Evolutionary conservation across 1,140 invertebrate species (phyloP), one percentile per base, ranked within the genome.

Genomic region (Calycopis cecrops): DNA sequence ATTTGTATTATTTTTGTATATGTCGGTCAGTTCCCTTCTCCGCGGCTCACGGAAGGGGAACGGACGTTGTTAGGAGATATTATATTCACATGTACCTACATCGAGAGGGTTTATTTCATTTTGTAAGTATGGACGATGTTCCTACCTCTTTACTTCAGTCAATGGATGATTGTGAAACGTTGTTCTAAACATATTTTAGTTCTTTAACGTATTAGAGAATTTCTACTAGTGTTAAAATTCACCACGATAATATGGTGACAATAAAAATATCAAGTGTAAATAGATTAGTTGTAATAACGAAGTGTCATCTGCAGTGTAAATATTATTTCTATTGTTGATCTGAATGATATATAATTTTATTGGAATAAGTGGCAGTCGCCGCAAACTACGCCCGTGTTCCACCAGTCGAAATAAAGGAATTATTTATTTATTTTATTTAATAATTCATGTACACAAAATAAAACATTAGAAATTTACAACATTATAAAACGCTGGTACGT

Each of bases 211-310:
- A n/a, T 51, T 21, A 47, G 35, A 18, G 35, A 51, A 35, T 47
- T 42, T 35, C 7, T 70, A 37, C 64, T 73, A 70, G 71, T 28
- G 57, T 52, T 67, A 76, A n/a, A 73, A 71, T 70, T 85, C 80
- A 85, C 82, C 82, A 84, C 33, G 50, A 63, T 73, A 67, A 69
- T 67, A 82, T 83, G 82, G 82, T 84, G 82, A 85, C 82, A 85
- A 85, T 85, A 84, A 85, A n/a, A 76, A 79, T 82, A 82, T 80
- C 73, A 80, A 44, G 65, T 85, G 80, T 85, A 85, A 71, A 85
- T 84, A 83, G 6, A 73, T 78, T 80, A 83, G 75, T 77, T 80
- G 71, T 76, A 79, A 81, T 79, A 71, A 69, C 57, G 69, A 75
- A 53, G 58, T 62, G 67, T 69, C 54, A 52, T 55, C 57, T 62